Percentiles rank a stretch among this genome's conserved stretches.
phyloP scores from a whole-genome alignment of 2,888 invertebrate genomes.

The Eurois occulta region DNA sequence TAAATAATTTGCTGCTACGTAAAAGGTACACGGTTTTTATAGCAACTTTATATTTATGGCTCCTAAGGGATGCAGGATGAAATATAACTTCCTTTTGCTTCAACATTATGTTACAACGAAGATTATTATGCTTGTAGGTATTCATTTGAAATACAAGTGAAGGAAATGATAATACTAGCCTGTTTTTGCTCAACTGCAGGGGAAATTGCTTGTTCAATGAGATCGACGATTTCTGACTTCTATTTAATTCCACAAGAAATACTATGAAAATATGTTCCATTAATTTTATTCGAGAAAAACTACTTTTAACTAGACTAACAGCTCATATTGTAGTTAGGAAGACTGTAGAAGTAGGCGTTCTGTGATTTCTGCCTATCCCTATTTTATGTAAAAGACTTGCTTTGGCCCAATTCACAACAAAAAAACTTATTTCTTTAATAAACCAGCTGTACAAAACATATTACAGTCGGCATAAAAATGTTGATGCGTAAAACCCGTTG shows the following conservation, averaged over 20 bases:
- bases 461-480: constrained; percentile 1
- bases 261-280: not conserved
- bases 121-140: constrained; percentile 20
- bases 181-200: too few species aligned
- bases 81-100: constrained; percentile 45
- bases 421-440: not conserved
- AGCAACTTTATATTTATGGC: constrained; percentile 45
- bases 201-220: not conserved
- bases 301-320: not conserved
- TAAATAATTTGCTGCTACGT: constrained; percentile 29
- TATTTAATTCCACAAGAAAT: not conserved
- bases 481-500: constrained; percentile 12
- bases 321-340: not conserved
- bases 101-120: constrained; percentile 36
- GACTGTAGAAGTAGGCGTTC: too few species aligned
- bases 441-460: constrained; percentile 10
- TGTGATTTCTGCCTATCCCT: not conserved
- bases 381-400: not conserved
- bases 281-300: not conserved
- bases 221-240: not conserved
- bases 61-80: constrained; percentile 44
- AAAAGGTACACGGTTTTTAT: constrained; percentile 52
- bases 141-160: constrained; percentile 10
- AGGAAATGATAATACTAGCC: not conserved
- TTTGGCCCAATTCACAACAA: not conserved